Evolutionary conservation across 2,797 vertebrate genomes (phyloP), one percentile per base, ranked within the genome.

Genomic region (Heteromormyrus szaboi): DNA sequence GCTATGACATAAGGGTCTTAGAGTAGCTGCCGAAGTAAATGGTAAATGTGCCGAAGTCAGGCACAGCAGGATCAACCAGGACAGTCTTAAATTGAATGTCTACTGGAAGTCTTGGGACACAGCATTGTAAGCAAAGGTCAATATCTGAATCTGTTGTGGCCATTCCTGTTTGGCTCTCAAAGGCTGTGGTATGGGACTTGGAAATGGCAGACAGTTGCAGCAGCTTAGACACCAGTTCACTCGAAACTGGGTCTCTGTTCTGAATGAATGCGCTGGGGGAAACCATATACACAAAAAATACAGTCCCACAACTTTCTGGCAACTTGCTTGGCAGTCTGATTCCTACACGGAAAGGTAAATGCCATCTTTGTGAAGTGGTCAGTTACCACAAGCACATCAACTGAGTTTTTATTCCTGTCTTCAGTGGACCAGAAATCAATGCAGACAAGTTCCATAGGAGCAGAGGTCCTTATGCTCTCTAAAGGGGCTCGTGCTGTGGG

Each of bases 351-450:
- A 17, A 92, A 92, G 56, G 56, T n/a, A 22, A 59, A 59, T 59
- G 56, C 7, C 56, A 62, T 62, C 56, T 62, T 62, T 62, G 56
- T 62, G 56, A 62, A 93, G 19, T 92, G 90, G 0, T 91, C 90
- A 0, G 88, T 92, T 0, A 81, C 0, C 0, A 93, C 91, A 0
- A 94, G 53, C 1, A 92, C 89, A 59, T 91, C 87, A 0, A 92
- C 90, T 0, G 90, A 90, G 0, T 0, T 2, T 1, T 91, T 54
- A 0, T 88, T 92, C 0, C 1, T 68, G 12, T 93, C 92, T 19
- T 93, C 90, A 1, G 88, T 85, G 1, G 59, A 72, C 90, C 91
- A 93, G 0, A 92, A 92, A 5, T 92, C 90, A 0, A 93, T 0
- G 41, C 89, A 93, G 4, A 93, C 89, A 0, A 93, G 7, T 37